A percentile compares a stretch with the other conserved stretches of the same genome.
Conservation (phyloP, 2,113 vertebrate genomes). For the Nothobranchius kuhntae region DNA sequence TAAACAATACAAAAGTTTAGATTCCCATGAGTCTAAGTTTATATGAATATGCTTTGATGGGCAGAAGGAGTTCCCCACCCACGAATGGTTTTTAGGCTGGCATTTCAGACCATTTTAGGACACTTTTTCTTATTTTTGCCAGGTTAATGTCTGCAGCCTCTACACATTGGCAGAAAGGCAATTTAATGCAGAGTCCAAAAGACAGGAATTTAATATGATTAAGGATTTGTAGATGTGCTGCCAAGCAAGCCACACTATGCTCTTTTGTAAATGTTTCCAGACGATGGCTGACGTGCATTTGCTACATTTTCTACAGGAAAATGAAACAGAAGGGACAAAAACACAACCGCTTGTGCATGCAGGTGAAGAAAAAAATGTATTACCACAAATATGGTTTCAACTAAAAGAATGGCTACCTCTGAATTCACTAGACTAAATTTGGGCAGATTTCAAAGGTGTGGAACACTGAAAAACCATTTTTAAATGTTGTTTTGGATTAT, state of each 20-base stretch:
- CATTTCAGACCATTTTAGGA: conserved; percentile 60
- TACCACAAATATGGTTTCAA: too few species aligned
- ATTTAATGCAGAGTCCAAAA: conserved; percentile 47
- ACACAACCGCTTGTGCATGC: not conserved
- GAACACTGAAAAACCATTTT: too few species aligned
- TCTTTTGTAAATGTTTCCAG: conserved; percentile 70
- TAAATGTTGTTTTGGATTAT: too few species aligned
- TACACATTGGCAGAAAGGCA: conserved; percentile 46
- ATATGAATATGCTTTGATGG: conserved; percentile 34
- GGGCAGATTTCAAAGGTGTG: too few species aligned
- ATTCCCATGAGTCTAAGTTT: conserved; percentile 35
- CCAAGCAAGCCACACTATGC: conserved; percentile 52
- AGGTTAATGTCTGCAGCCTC: conserved; percentile 44
- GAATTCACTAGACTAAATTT: not conserved
- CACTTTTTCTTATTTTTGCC: conserved; percentile 11
- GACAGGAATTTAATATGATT: conserved; percentile 54
- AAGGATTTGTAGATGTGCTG: conserved; percentile 50
- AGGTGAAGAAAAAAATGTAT: too few species aligned
- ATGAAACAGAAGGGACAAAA: conserved; percentile 30
- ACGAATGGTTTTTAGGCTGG: conserved; percentile 31
- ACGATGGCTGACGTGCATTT: conserved; percentile 48
- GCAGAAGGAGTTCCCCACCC: conserved; percentile 24
- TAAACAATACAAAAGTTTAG: conserved; percentile 12
- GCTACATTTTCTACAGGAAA: conserved; percentile 36
- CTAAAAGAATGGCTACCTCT: too few species aligned